These are phyloP conservation scores for Melanerpes formicivorus DNA, from an alignment of 2,113 vertebrate genomes.

Conservation along the genomic window DNA sequence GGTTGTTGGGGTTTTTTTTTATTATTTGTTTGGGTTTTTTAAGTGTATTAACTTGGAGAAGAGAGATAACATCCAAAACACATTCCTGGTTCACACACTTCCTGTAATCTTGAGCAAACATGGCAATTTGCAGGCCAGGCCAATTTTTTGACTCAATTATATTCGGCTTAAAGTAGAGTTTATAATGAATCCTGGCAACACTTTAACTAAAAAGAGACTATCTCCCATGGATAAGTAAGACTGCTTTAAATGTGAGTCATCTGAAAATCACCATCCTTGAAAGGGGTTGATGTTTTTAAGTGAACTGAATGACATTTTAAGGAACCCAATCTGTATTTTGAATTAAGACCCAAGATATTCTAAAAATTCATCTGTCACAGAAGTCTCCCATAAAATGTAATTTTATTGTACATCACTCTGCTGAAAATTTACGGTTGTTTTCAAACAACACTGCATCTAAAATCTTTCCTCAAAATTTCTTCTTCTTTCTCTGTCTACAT, in stretches of 20 bases:
- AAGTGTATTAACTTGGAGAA: background rate
- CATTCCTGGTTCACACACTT: slow-evolving; percentile 22
- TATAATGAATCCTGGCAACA: slow-evolving; percentile 27
- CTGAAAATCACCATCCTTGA: slow-evolving; percentile 26
- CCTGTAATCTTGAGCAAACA: slow-evolving; percentile 60
- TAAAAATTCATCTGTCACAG: background rate
- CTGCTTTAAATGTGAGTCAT: slow-evolving; percentile 43
- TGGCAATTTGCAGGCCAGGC: background rate
- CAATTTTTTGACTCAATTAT: slow-evolving; percentile 40
- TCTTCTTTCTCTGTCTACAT: background rate
- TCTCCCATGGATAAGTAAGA: slow-evolving; percentile 19
- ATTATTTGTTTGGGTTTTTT: background rate
- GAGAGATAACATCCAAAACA: background rate
- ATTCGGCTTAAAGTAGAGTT: slow-evolving; percentile 30
- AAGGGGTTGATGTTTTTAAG: background rate
- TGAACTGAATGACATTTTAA: slow-evolving; percentile 23
- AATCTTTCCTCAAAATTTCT: background rate
- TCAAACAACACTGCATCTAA: background rate
- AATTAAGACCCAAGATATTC: background rate
- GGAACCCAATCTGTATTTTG: slow-evolving; percentile 8
- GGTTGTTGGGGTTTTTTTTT: background rate
- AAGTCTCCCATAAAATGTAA: background rate
- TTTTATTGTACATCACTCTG: background rate
- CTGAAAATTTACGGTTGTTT: background rate
- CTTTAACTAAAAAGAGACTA: slow-evolving; percentile 6